phyloP scores from a whole-genome alignment of 2,888 invertebrate species.

The Phoenoteleia sp. region DNA sequence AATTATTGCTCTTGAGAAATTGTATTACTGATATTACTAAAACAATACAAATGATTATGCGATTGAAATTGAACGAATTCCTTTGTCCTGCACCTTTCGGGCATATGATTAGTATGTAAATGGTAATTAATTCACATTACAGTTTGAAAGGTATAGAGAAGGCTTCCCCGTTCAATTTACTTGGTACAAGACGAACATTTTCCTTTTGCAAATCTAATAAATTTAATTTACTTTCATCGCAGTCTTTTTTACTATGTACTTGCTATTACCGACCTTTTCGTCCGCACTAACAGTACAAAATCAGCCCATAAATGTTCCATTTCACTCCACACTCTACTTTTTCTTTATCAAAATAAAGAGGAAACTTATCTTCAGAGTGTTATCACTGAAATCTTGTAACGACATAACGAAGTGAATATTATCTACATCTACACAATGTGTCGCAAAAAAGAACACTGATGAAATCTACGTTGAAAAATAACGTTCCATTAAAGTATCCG shows the following conservation, averaged over 20 bases:
- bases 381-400: slow-evolving; percentile 29
- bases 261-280: slow-evolving; percentile 27
- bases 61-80: too few relatives aligned
- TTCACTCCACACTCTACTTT: slow-evolving; percentile 25
- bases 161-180: too few relatives aligned
- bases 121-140: too few relatives aligned
- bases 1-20: too few relatives aligned
- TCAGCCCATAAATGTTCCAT: slow-evolving; percentile 41
- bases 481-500: neutral
- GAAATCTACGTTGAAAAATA: neutral
- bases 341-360: slow-evolving; percentile 41
- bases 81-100: too few relatives aligned
- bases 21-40: too few relatives aligned
- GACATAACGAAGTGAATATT: slow-evolving; percentile 47
- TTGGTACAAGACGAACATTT: neutral
- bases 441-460: slow-evolving; percentile 1
- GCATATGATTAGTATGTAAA: too few relatives aligned
- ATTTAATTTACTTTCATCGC: slow-evolving; percentile 18
- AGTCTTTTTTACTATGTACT: neutral
- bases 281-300: slow-evolving; percentile 37
- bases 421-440: slow-evolving; percentile 22
- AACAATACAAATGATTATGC: too few relatives aligned
- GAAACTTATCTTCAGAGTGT: slow-evolving; percentile 42
- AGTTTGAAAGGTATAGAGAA: too few relatives aligned
- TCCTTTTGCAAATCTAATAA: slow-evolving; percentile 16